Conservation (phyloP, 1,140 invertebrate species). For the Piezodorus guildinii region DNA sequence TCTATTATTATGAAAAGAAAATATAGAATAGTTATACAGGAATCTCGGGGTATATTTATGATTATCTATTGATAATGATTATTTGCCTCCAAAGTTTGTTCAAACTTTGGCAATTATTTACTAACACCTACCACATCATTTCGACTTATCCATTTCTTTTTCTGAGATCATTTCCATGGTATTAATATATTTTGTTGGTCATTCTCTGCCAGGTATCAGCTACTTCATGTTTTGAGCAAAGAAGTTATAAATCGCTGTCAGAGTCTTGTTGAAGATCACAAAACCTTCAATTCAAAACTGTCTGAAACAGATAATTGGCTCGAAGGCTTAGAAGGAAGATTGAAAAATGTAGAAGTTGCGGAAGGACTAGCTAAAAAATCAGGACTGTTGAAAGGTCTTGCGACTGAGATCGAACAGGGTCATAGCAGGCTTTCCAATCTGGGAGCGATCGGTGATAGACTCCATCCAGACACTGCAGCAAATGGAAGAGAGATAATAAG, state of each 20-base stretch:
- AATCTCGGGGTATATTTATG: no score
- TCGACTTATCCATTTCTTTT: no score
- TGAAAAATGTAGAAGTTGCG: conserved; percentile 37
- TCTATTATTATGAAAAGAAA: no score
- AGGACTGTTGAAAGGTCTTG: conserved; percentile 58
- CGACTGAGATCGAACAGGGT: conserved; percentile 71
- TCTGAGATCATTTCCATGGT: no score
- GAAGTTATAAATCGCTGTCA: conserved; percentile 81
- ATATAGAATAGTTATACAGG: no score
- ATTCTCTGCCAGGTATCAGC: conserved; percentile 52
- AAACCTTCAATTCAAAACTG: conserved; percentile 63
- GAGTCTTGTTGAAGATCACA: conserved; percentile 72
- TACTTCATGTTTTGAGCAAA: conserved; percentile 68
- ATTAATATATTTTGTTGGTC: not conserved
- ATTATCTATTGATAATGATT: no score
- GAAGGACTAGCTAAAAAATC: conserved; percentile 41
- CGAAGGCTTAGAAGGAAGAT: conserved; percentile 57
- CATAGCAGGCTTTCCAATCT: conserved; percentile 57
- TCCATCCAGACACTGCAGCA: conserved; percentile 81
- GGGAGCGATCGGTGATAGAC: conserved; percentile 65
- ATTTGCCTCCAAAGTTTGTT: no score
- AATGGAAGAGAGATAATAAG: conserved; percentile 78
- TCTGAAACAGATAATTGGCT: conserved; percentile 67
- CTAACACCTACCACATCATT: no score
- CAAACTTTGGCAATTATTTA: no score